A percentile compares a stretch with the other conserved stretches of the same genome.
Evolutionary conservation across 2,888 invertebrate genomes (phyloP).

Genomic region (Lycia hirtaria): DNA sequence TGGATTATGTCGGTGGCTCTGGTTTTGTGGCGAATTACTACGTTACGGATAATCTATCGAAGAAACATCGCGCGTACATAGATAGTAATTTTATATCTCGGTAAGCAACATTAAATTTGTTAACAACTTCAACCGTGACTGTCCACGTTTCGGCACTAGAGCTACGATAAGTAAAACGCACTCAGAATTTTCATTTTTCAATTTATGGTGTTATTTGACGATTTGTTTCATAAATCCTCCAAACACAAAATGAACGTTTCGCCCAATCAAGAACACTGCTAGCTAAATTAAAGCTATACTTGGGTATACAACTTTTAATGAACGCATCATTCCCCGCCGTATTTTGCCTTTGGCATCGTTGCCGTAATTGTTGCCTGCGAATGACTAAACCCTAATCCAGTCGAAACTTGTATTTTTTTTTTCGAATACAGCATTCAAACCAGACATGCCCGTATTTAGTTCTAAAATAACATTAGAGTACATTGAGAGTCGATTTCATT

Average conservation of each 20-base stretch:
- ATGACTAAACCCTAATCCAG: slow-evolving; percentile 7
- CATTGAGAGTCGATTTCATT: slow-evolving; percentile 28
- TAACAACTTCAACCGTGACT: too few species aligned
- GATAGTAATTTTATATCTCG: too few species aligned
- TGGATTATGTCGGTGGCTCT: too few species aligned
- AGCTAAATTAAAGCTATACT: slow-evolving; percentile 22
- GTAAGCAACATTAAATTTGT: too few species aligned
- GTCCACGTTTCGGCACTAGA: too few species aligned
- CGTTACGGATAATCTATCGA: too few species aligned
- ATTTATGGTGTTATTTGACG: background rate
- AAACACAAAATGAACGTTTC: slow-evolving; percentile 20
- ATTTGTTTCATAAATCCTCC: background rate
- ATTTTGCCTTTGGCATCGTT: slow-evolving; percentile 29
- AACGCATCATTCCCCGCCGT: slow-evolving; percentile 26
- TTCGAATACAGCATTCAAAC: background rate
- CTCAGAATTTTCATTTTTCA: too few species aligned
- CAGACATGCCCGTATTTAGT: slow-evolving; percentile 5
- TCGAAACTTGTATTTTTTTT: slow-evolving; percentile 1
- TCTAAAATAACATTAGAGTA: slow-evolving; percentile 25
- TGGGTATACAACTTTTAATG: slow-evolving; percentile 33
- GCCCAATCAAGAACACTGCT: slow-evolving; percentile 29
- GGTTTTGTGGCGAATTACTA: too few species aligned
- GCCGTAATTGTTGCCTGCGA: slow-evolving; percentile 27
- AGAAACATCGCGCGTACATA: too few species aligned
- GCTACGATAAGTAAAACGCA: too few species aligned